Base-by-base conservation (phyloP, 2,888 invertebrate species). In the Stomorhina lunata region DNA sequence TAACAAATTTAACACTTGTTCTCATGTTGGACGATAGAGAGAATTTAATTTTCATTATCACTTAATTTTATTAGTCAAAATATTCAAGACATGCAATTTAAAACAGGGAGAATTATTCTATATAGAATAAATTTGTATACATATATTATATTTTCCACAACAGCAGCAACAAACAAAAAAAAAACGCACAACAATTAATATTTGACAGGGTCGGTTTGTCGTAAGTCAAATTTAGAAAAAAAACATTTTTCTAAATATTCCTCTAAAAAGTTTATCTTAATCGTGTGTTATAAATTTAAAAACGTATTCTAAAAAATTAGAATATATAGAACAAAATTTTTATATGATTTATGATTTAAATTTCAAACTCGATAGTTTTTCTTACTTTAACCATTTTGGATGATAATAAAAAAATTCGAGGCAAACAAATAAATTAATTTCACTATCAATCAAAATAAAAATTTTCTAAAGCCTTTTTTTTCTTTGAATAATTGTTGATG, bases 371-470 rank as follows among this genome's bases (percentile, higher is more conserved):
- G 37, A 20, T 75, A n/a, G n/a, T n/a, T n/a, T 17, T 40, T 75
- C 81, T 57, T 75, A 82, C 81, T 82, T 79, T 76, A 71, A 82
- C 69, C 82, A 82, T 82, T 75, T 79, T 82, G 59, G 32, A 45
- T 69, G 25, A 57, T 6, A 53, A 61, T 20, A 25, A 27, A 25
- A 22, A 37, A 17, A 12, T n/a, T n/a, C n/a, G 32, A 10, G 45
- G 17, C 4, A 40, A 37, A 72, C 17, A 48, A n/a, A 57, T n/a
- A 48, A 72, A 53, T 48, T 71, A 48, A 78, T 69, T 73, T 82
- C 69, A 72, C 72, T 48, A 79, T 79, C 48, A 72, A 78, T 76
- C 66, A 68, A 73, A 10, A 55, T 25, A 68, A 53, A 61, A 32
- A 45, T 53, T 65, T 65, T 73, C 40, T 50, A 37, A 29, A 53